phyloP scores from a whole-genome alignment of 2,888 invertebrate species.

The Acronicta psi region DNA sequence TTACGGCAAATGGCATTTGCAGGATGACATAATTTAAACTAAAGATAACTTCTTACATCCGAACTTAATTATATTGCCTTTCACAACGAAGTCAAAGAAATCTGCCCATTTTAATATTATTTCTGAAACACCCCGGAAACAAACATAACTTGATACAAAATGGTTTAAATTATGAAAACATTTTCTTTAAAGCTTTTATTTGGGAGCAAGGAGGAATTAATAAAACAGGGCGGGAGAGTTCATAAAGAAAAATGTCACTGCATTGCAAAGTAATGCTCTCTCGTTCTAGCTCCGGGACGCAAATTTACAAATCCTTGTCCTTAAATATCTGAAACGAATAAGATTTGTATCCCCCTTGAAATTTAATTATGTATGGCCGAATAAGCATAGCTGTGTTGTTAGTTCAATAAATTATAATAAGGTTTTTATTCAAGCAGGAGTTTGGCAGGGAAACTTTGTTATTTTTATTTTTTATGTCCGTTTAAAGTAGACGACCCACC shows the following conservation, averaged over 20 bases:
- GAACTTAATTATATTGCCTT: background rate
- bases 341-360: slow-evolving; percentile 13
- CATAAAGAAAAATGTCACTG: slow-evolving; percentile 85
- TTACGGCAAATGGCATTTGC: slow-evolving; percentile 13
- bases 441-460: no score
- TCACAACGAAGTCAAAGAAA: slow-evolving; percentile 1
- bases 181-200: slow-evolving; percentile 74
- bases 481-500: no score
- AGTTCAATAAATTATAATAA: slow-evolving; percentile 1
- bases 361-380: slow-evolving; percentile 18
- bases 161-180: slow-evolving; percentile 63
- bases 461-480: no score
- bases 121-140: slow-evolving; percentile 4
- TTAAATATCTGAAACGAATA: slow-evolving; percentile 34
- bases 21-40: slow-evolving; percentile 11
- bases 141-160: slow-evolving; percentile 39
- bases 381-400: slow-evolving; percentile 5
- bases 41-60: background rate
- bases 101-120: background rate
- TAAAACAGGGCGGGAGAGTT: slow-evolving; percentile 78
- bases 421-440: no score
- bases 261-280: slow-evolving; percentile 79
- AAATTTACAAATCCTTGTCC: slow-evolving; percentile 50
- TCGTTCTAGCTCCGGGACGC: slow-evolving; percentile 63
- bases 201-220: slow-evolving; percentile 74